These are phyloP conservation scores for Heterocephalus glaber DNA, from an alignment of 2,113 vertebrate species.

Conservation along the genomic window DNA sequence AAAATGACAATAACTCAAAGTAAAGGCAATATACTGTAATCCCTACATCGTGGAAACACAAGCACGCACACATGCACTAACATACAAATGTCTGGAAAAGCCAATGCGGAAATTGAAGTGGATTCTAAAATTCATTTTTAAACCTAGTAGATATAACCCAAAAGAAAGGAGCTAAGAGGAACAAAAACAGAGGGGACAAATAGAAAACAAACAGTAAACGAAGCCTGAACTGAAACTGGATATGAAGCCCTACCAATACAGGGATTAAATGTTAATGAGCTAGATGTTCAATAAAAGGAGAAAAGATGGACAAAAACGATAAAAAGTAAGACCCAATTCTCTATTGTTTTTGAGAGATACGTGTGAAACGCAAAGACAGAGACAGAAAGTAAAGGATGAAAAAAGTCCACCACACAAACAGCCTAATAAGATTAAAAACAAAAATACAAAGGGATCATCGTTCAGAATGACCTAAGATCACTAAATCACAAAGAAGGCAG, in stretches of 20 bases:
- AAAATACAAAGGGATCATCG: neutral
- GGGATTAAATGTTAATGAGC: neutral
- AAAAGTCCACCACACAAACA: neutral
- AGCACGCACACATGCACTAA: neutral
- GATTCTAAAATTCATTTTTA: slow-evolving; percentile 30
- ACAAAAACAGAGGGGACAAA: neutral
- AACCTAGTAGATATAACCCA: neutral
- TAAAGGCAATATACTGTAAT: neutral
- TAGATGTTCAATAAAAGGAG: neutral
- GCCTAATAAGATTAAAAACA: neutral
- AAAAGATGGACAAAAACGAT: neutral
- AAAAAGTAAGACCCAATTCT: neutral
- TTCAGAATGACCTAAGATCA: neutral
- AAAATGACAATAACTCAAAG: neutral
- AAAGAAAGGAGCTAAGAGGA: neutral
- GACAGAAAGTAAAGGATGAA: neutral
- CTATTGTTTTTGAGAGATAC: neutral
- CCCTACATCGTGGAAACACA: neutral
- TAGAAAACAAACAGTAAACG: neutral
- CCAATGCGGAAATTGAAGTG: neutral
- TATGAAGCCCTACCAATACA: neutral
- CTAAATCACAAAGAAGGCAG: neutral
- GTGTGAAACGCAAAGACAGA: neutral
- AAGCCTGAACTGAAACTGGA: neutral
- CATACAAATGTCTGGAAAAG: neutral